Conservation (phyloP, 2,888 invertebrate genomes). For the Amblyjoppa fuscipennis region DNA sequence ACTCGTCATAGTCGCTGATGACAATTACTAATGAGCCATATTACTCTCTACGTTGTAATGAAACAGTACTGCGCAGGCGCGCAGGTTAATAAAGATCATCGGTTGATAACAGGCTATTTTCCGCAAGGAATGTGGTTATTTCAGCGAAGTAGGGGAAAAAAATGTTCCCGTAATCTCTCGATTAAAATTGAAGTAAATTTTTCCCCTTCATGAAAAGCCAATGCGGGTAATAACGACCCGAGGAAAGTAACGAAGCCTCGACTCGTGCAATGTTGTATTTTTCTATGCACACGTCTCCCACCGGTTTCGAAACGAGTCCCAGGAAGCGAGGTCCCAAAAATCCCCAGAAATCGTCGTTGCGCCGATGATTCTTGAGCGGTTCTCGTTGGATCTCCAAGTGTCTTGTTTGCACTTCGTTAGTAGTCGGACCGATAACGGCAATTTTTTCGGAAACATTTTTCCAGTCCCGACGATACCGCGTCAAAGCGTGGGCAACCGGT, state of each 20-base stretch:
- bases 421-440: slow-evolving; percentile 14
- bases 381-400: slow-evolving; percentile 13
- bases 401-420: slow-evolving; percentile 29
- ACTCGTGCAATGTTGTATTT: neutral
- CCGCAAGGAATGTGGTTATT: too few species aligned
- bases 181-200: too few species aligned
- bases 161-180: too few species aligned
- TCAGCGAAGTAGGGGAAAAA: too few species aligned
- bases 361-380: slow-evolving; percentile 22
- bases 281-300: neutral
- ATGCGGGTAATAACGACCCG: neutral
- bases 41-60: too few species aligned
- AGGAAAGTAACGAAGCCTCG: neutral
- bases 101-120: too few species aligned
- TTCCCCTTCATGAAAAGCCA: too few species aligned
- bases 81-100: too few species aligned
- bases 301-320: neutral
- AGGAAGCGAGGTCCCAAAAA: neutral
- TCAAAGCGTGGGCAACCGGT: slow-evolving; percentile 10
- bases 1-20: too few species aligned
- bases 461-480: neutral
- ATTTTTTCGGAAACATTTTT: slow-evolving; percentile 26
- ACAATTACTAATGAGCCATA: too few species aligned
- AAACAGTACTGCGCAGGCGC: too few species aligned
- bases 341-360: neutral